Percentiles rank a stretch among this genome's conserved stretches.
phyloP scores from a whole-genome alignment of 2,888 invertebrate genomes.

The Vanessa cardui region DNA sequence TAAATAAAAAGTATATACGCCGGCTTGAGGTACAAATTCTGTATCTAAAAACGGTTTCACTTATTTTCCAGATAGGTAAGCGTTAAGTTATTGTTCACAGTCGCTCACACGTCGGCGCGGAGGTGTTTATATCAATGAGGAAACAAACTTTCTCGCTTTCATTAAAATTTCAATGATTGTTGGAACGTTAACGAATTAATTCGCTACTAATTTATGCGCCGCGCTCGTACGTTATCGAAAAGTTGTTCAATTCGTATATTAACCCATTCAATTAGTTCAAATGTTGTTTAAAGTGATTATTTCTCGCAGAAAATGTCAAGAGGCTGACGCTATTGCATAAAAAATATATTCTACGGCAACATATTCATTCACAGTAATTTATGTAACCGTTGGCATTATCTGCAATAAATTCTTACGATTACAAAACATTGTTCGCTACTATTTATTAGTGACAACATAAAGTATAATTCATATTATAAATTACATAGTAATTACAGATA shows the following conservation, averaged over 20 bases:
- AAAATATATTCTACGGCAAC: not conserved
- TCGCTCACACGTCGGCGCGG: no score
- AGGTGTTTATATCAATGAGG: no score
- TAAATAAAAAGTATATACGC: no score
- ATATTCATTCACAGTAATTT: conserved; percentile 6
- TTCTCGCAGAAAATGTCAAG: not conserved
- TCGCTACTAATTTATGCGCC: not conserved
- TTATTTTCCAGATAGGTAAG: no score
- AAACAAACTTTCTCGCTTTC: no score
- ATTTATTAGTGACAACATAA: conserved; percentile 5
- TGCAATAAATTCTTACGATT: conserved; percentile 4
- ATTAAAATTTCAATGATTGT: no score
- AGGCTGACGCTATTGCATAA: not conserved
- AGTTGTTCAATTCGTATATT: not conserved
- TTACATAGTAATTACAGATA: conserved; percentile 7
- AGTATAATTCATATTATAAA: conserved; percentile 5
- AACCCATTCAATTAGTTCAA: not conserved
- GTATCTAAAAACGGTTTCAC: no score
- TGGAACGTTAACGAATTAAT: no score
- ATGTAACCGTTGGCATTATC: conserved; percentile 9
- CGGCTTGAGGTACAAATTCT: no score
- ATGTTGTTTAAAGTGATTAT: no score
- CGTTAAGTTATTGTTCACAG: no score
- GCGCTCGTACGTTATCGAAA: no score
- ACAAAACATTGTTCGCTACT: not conserved